Percentiles rank a stretch among this genome's conserved stretches.
Evolutionary conservation across 2,888 invertebrate species (phyloP).

Genomic region (Resseliella maxima): DNA sequence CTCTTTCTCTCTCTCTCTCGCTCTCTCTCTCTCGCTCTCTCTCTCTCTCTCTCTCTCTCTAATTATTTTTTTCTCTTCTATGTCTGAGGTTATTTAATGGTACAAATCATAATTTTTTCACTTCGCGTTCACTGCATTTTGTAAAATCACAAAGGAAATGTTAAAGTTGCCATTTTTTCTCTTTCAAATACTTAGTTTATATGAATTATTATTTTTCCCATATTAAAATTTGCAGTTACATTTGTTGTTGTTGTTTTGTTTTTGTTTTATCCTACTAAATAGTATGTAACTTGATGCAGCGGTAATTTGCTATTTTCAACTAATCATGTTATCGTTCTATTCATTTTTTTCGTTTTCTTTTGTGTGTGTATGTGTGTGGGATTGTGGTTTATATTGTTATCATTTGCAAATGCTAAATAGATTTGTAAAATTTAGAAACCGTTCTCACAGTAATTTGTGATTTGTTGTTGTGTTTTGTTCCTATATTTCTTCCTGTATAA

Average conservation of each 20-base stretch:
- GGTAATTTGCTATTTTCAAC: neutral
- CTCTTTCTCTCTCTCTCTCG: too few relatives aligned
- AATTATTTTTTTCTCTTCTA: neutral
- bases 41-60: too few relatives aligned
- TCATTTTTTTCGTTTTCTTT: neutral
- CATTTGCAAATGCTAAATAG: conserved; percentile 4
- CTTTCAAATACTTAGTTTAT: neutral
- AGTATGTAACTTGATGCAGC: neutral
- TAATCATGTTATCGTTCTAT: neutral
- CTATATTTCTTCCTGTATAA: conserved; percentile 29
- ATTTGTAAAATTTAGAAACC: conserved; percentile 47
- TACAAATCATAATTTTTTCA: neutral
- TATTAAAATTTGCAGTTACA: neutral
- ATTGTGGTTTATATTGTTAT: neutral
- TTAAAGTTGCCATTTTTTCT: neutral
- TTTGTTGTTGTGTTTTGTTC: neutral
- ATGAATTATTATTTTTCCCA: neutral
- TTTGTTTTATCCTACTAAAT: neutral
- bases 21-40: too few relatives aligned
- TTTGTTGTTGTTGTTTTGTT: neutral
- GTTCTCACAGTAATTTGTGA: neutral
- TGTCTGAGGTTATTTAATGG: neutral
- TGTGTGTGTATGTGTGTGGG: neutral
- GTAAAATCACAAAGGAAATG: conserved; percentile 18
- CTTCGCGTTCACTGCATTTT: neutral